phyloP scores from a whole-genome alignment of 2,888 invertebrate species.

The Nomada fucata region DNA sequence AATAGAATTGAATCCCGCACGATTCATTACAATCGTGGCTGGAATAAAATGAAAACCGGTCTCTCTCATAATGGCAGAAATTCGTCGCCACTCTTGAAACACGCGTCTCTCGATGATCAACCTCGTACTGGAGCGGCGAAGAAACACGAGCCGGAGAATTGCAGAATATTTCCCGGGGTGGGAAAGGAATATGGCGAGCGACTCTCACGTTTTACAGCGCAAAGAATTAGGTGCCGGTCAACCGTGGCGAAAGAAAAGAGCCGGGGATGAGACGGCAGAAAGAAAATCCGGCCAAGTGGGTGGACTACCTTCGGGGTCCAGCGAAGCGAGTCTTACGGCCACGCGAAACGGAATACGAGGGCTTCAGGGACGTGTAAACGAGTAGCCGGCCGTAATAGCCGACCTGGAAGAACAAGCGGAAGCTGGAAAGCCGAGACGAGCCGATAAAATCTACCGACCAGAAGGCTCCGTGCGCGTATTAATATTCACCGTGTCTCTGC shows the following conservation, averaged over 20 bases:
- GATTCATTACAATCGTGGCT: too few relatives aligned
- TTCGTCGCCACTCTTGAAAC: too few relatives aligned
- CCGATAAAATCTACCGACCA: constrained; percentile 80
- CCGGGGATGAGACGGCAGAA: constrained; percentile 43
- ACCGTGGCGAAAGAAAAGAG: constrained; percentile 2
- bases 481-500: constrained; percentile 79
- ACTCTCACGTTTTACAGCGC: constrained; percentile 9
- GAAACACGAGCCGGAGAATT: too few relatives aligned
- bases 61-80: too few relatives aligned
- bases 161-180: neutral
- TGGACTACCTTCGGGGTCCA: constrained; percentile 58
- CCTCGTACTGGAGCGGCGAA: neutral
- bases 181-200: neutral
- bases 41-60: neutral
- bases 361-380: constrained; percentile 62
- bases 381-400: constrained; percentile 63
- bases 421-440: constrained; percentile 75
- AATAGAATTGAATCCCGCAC: neutral
- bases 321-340: constrained; percentile 48
- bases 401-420: constrained; percentile 68
- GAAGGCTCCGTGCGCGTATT: constrained; percentile 76
- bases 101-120: neutral
- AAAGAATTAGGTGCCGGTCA: constrained; percentile 37
- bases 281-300: constrained; percentile 65
- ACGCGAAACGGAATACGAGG: constrained; percentile 52